Conservation (phyloP, 2,888 invertebrate species). For the Epistrophe grossulariae region DNA sequence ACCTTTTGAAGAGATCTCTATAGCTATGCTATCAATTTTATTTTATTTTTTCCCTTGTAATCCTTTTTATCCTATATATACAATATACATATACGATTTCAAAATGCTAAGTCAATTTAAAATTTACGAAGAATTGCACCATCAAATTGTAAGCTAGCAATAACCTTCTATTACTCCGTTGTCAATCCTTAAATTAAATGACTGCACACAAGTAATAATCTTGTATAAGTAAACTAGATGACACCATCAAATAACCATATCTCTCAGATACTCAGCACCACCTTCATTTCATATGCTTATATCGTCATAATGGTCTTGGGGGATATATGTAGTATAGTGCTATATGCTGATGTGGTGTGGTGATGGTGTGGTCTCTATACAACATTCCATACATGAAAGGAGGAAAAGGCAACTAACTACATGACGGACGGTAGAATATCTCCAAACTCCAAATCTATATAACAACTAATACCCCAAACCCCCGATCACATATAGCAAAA, state of each 20-base stretch:
- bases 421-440: slow-evolving; percentile 28
- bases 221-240: slow-evolving; percentile 62
- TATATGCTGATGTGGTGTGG: too few relatives aligned
- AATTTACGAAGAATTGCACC: slow-evolving; percentile 29
- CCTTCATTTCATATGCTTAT: slow-evolving; percentile 62
- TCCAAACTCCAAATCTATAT: slow-evolving; percentile 37
- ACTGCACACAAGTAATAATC: slow-evolving; percentile 54
- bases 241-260: slow-evolving; percentile 66
- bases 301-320: slow-evolving; percentile 8
- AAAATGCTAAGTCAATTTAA: slow-evolving; percentile 39
- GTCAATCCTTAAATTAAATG: slow-evolving; percentile 71
- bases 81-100: not conserved
- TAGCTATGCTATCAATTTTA: not conserved
- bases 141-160: slow-evolving; percentile 59
- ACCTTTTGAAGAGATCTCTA: not conserved
- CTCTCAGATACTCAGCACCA: slow-evolving; percentile 35
- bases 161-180: slow-evolving; percentile 65
- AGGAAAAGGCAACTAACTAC: not conserved
- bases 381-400: not conserved
- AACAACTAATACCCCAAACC: not conserved
- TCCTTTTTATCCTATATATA: not conserved
- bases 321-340: not conserved
- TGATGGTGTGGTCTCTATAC: not conserved
- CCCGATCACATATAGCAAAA: not conserved
- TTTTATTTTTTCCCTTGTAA: not conserved